A percentile compares a stretch with the other conserved stretches of the same genome.
These are phyloP conservation scores for Drosophila hamatofila DNA, from an alignment of 2,888 invertebrate species.

Conservation along the genomic window DNA sequence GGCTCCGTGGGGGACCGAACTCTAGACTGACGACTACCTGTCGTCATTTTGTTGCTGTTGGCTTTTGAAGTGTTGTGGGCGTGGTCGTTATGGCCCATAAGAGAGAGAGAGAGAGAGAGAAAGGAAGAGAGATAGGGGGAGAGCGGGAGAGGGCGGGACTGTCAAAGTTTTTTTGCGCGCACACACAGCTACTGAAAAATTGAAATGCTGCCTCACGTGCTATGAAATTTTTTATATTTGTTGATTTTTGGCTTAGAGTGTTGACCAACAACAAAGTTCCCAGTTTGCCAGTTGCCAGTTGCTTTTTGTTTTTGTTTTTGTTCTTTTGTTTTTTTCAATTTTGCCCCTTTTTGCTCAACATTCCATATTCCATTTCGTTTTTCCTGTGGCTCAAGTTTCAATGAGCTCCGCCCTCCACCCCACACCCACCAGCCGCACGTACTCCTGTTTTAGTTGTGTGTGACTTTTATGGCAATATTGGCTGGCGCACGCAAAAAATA, in stretches of 20 bases:
- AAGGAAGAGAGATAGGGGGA: not conserved
- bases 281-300: slow-evolving; percentile 66
- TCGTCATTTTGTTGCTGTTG: slow-evolving; percentile 54
- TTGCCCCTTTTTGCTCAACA: slow-evolving; percentile 38
- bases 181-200: slow-evolving; percentile 68
- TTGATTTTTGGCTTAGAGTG: slow-evolving; percentile 81
- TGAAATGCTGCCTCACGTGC: slow-evolving; percentile 80
- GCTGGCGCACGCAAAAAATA: not conserved
- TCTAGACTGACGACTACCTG: slow-evolving; percentile 65
- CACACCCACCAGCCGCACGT: slow-evolving; percentile 7
- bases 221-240: slow-evolving; percentile 73
- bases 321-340: slow-evolving; percentile 76
- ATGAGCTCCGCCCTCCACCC: slow-evolving; percentile 34
- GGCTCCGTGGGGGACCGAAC: slow-evolving; percentile 44
- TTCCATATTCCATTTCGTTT: slow-evolving; percentile 32
- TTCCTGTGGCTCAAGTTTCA: slow-evolving; percentile 54
- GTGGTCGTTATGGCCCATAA: slow-evolving; percentile 25
- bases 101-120: not conserved
- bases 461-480: slow-evolving; percentile 53
- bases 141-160: not conserved
- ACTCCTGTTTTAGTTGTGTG: slow-evolving; percentile 46
- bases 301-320: slow-evolving; percentile 53
- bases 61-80: slow-evolving; percentile 27
- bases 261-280: slow-evolving; percentile 78
- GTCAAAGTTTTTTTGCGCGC: slow-evolving; percentile 67